Percentiles rank a stretch among this genome's conserved stretches.
Conservation (phyloP, 2,888 invertebrate genomes). For the Proisotoma minuta region DNA sequence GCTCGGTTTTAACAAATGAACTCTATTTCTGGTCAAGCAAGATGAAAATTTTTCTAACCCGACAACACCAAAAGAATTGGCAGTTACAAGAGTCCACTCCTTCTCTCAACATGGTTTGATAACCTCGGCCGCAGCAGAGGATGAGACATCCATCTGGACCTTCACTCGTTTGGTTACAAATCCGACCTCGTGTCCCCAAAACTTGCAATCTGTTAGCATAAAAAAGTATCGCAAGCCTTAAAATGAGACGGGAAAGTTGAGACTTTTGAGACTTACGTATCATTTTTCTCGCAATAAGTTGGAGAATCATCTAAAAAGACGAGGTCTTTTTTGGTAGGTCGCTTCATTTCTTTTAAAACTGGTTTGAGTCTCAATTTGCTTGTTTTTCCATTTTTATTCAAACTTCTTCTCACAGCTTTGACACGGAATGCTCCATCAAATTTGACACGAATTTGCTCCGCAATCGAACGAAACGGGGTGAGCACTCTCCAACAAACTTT, state of each 20-base stretch:
- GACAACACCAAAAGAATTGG: constrained; percentile 87
- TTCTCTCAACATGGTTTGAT: constrained; percentile 62
- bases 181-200: constrained; percentile 70
- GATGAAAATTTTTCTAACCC: too few species aligned
- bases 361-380: constrained; percentile 57
- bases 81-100: constrained; percentile 80
- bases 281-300: constrained; percentile 82
- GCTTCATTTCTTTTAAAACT: constrained; percentile 70
- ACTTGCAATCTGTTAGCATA: constrained; percentile 38
- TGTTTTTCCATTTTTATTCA: constrained; percentile 39
- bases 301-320: constrained; percentile 86
- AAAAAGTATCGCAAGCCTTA: background rate
- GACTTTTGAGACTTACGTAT: too few species aligned
- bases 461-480: constrained; percentile 70
- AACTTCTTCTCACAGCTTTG: constrained; percentile 60
- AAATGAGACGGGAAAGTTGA: too few species aligned
- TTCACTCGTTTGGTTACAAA: constrained; percentile 76
- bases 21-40: too few species aligned
- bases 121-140: constrained; percentile 80
- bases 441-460: constrained; percentile 68
- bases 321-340: constrained; percentile 83
- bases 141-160: constrained; percentile 83
- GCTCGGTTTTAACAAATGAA: too few species aligned
- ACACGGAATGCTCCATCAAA: constrained; percentile 86
- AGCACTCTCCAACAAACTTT: constrained; percentile 85